Base-by-base conservation (phyloP, 2,888 invertebrate species). In the Isotomurus palustris region DNA sequence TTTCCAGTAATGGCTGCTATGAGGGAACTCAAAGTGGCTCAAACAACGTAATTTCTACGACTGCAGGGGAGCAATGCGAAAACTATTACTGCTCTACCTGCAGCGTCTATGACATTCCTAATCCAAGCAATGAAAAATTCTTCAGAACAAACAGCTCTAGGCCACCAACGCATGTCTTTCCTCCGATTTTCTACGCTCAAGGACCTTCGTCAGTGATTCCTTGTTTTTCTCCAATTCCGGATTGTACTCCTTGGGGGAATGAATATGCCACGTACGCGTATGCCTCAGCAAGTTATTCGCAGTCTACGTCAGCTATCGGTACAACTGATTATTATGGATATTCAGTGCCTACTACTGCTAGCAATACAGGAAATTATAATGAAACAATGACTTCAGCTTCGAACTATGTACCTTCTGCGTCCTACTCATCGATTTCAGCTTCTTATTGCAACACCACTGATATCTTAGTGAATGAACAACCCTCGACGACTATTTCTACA, bases 101-200 rank as follows among this genome's bases (percentile, higher is more conserved):
- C 51, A 54, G 57, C 12, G 54, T 54, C 10, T 36, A 57, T 12
- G 57, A 61, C 35, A 25, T 60, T 21, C n/a, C n/a, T n/a, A n/a
- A n/a, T n/a, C 60, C 60, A 14, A 22, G 49, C 1, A 61, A 56
- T 44, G 56, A 57, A 12, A 53, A 61, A 40, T 61, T 21, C 32
- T 61, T 57, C 25, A 40, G 60, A 19, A 19, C 57, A 12, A 27
- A 32, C 8, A 41, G 54, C 29, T 40, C 53, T 2, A 35, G 60
- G 41, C 49, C 56, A 21, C n/a, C n/a, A n/a, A n/a, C n/a, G n/a
- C 45, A 53, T 32, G 60, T 61, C 2, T 61, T 53, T 36, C 60
- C 56, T 12, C 40, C 60, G 5, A 50, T 61, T n/a, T 61, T 57
- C 40, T 61, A 61, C 22, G 32, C 57, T 12, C 60, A 61, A 54